Evolutionary conservation across 2,797 vertebrate species (phyloP).

Genomic region (Benthosema pterotum): DNA sequence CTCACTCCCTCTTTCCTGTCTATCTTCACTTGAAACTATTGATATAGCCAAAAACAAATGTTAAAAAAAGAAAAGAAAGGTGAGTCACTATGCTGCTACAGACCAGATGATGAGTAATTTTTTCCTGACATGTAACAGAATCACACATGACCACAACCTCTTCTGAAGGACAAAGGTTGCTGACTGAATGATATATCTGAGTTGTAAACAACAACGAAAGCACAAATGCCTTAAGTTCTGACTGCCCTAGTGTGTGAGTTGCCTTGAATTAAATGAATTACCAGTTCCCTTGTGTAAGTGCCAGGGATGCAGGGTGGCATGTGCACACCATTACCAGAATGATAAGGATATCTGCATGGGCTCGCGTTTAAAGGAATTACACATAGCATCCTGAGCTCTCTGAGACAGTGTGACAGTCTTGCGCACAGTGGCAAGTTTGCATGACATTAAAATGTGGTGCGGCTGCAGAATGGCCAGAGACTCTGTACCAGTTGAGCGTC

Average conservation of each 20-base stretch:
- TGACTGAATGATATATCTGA: conserved; percentile 49
- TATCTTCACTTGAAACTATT: too few species aligned
- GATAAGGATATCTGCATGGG: conserved; percentile 68
- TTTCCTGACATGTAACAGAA: conserved; percentile 46
- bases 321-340: conserved; percentile 66
- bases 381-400: conserved; percentile 66
- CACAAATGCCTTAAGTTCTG: conserved; percentile 15
- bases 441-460: conserved; percentile 62
- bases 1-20: too few species aligned
- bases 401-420: conserved; percentile 73
- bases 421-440: conserved; percentile 63
- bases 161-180: conserved; percentile 63
- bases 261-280: conserved; percentile 82
- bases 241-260: conserved; percentile 40
- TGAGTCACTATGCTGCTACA: conserved; percentile 3
- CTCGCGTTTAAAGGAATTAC: conserved; percentile 81
- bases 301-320: conserved; percentile 72
- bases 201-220: conserved; percentile 41
- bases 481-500: conserved; percentile 21
- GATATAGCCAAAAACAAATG: too few species aligned
- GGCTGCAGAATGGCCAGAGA: conserved; percentile 40
- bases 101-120: conserved; percentile 39
- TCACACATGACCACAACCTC: conserved; percentile 51
- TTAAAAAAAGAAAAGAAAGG: too few species aligned
- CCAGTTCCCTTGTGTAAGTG: conserved; percentile 61